Conservation (phyloP, 2,797 vertebrate species). For the Mus caroli region DNA sequence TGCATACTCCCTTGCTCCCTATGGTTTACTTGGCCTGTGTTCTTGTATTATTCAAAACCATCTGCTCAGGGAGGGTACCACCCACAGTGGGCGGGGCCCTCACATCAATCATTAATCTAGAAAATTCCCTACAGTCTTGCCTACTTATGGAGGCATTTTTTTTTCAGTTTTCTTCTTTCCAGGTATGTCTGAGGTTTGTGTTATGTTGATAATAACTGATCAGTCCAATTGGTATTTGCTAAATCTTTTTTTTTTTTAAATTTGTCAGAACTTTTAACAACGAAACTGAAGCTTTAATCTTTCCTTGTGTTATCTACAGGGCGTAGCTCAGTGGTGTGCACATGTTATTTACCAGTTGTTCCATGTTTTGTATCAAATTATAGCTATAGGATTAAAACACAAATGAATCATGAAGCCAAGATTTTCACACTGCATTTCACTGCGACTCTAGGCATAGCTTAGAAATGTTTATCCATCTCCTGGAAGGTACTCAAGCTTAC, state of each 20-base stretch:
- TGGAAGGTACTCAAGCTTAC: conserved; percentile 55
- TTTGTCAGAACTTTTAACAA: conserved; percentile 25
- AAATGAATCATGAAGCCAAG: conserved; percentile 37
- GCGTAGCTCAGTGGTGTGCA: not conserved
- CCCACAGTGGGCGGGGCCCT: not conserved
- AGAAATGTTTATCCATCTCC: conserved; percentile 51
- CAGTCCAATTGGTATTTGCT: conserved; percentile 7
- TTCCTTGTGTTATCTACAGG: not conserved
- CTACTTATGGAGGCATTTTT: not conserved
- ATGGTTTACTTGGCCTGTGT: too few species aligned
- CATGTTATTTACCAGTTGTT: not conserved
- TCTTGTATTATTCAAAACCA: too few species aligned
- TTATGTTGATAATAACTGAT: not conserved
- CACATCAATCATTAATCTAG: not conserved
- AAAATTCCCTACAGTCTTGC: not conserved
- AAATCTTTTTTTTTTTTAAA: conserved; percentile 6
- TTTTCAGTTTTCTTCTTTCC: not conserved
- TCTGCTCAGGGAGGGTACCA: not conserved
- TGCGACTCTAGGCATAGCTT: not conserved
- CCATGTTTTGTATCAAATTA: not conserved
- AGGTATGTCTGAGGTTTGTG: not conserved
- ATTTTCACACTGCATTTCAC: conserved; percentile 56
- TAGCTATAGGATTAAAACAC: conserved; percentile 26
- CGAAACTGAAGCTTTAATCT: conserved; percentile 49
- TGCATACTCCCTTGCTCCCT: not conserved